phyloP scores from a whole-genome alignment of 2,888 invertebrate species.

The Dynastes maya region DNA sequence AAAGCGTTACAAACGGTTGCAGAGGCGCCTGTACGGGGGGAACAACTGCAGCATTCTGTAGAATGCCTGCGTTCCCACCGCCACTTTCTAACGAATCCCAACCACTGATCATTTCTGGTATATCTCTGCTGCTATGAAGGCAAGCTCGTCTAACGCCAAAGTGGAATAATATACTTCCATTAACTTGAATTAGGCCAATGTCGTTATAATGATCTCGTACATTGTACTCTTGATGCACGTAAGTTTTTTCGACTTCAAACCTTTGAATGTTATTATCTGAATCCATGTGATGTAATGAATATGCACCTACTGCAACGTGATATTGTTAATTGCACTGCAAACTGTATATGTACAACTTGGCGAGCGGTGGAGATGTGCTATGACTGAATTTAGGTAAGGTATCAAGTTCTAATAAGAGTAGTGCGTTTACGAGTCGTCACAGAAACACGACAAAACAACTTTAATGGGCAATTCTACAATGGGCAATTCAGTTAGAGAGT shows the following conservation, averaged over 20 bases:
- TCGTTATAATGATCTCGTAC: slow-evolving; percentile 70
- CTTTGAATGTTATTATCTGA: slow-evolving; percentile 60
- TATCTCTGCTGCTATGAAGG: slow-evolving; percentile 60
- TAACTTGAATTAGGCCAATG: slow-evolving; percentile 71
- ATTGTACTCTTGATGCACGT: slow-evolving; percentile 68
- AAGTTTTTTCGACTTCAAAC: slow-evolving; percentile 62
- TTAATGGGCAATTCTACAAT: too few species aligned
- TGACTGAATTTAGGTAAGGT: too few species aligned
- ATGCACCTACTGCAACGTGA: slow-evolving; percentile 67
- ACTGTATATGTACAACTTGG: too few species aligned
- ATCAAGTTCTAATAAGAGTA: too few species aligned
- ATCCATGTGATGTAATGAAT: slow-evolving; percentile 63
- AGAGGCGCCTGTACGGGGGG: neutral
- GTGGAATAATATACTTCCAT: slow-evolving; percentile 65
- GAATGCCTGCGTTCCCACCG: slow-evolving; percentile 60
- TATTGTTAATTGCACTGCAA: too few species aligned
- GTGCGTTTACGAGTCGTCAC: too few species aligned
- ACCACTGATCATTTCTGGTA: slow-evolving; percentile 66
- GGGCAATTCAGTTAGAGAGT: too few species aligned
- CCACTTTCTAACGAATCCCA: slow-evolving; percentile 67
- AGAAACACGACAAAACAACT: too few species aligned
- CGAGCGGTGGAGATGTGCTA: too few species aligned
- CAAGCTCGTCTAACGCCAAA: slow-evolving; percentile 70
- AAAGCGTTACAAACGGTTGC: too few species aligned
- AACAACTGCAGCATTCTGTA: slow-evolving; percentile 70